Percentiles rank a stretch among this genome's conserved stretches.
phyloP scores from a whole-genome alignment of 2,888 invertebrate genomes.

The Branchellion lobata region DNA sequence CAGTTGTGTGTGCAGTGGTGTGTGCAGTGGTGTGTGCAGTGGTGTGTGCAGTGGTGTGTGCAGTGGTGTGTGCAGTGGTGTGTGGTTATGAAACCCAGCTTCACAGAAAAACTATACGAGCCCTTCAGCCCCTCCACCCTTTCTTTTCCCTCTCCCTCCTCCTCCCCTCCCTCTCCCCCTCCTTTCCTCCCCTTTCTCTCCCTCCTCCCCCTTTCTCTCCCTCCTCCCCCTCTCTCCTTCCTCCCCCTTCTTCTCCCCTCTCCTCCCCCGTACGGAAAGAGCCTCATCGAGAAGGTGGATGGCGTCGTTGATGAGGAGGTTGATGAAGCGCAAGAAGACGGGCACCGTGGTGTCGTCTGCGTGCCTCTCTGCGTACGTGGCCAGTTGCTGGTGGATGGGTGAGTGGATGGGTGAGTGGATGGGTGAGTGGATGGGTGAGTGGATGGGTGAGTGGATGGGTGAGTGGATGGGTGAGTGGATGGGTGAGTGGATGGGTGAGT shows the following conservation, averaged over 20 bases:
- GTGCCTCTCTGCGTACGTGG: slow-evolving; percentile 77
- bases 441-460: no score
- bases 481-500: no score
- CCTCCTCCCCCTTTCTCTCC: neutral
- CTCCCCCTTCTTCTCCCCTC: neutral
- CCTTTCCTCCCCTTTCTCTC: neutral
- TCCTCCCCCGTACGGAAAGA: slow-evolving; percentile 52
- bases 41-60: no score
- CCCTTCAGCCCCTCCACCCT: neutral
- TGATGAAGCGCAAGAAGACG: slow-evolving; percentile 87
- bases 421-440: no score
- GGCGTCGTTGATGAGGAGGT: slow-evolving; percentile 94
- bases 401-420: no score
- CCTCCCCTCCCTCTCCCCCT: neutral
- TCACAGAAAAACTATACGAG: no score
- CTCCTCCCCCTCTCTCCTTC: neutral
- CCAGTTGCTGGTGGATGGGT: slow-evolving; percentile 68
- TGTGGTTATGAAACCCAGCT: no score
- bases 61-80: no score
- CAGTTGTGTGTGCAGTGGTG: no score
- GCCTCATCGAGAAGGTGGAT: slow-evolving; percentile 92
- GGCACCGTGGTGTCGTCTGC: slow-evolving; percentile 89
- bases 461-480: no score
- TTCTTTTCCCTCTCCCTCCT: no score
- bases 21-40: no score